Evolutionary conservation across 1,140 invertebrate genomes (phyloP).

Genomic region (Ooceraea biroi): DNA sequence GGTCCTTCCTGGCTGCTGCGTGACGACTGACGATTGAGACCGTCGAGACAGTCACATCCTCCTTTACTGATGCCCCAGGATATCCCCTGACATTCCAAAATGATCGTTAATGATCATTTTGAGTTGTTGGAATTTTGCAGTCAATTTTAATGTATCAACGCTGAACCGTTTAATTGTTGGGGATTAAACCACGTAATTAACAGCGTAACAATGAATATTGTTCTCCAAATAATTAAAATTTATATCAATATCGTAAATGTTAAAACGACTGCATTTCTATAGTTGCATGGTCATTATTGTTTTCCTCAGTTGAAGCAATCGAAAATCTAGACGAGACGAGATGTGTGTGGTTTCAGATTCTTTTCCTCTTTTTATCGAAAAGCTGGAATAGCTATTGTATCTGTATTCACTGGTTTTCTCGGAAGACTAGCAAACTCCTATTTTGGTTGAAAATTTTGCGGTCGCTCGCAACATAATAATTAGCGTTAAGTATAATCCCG

Average conservation of each 20-base stretch:
- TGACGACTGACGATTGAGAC: constrained; percentile 19
- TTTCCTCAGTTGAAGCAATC: not conserved
- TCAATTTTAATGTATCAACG: not conserved
- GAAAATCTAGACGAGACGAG: not conserved
- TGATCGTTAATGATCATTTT: constrained; percentile 19
- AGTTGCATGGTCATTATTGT: not conserved
- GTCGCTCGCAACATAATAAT: constrained; percentile 22
- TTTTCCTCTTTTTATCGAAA: not conserved
- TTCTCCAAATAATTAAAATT: constrained; percentile 4
- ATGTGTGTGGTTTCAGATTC: not conserved
- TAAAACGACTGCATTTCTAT: not conserved
- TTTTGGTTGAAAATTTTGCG: constrained; percentile 27
- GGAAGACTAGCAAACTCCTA: constrained; percentile 19
- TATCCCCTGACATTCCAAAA: constrained; percentile 8
- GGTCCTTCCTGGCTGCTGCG: constrained; percentile 67
- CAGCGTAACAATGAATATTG: no score
- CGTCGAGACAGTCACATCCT: not conserved
- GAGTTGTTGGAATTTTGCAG: not conserved
- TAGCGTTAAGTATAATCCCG: not conserved
- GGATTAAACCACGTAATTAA: no score
- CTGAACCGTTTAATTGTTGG: no score
- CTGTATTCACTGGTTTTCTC: constrained; percentile 19
- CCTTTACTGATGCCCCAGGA: not conserved
- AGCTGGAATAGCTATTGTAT: not conserved
- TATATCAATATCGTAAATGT: not conserved